phyloP scores from a whole-genome alignment of 1,140 invertebrate species.

The Bicyclus anynana region DNA sequence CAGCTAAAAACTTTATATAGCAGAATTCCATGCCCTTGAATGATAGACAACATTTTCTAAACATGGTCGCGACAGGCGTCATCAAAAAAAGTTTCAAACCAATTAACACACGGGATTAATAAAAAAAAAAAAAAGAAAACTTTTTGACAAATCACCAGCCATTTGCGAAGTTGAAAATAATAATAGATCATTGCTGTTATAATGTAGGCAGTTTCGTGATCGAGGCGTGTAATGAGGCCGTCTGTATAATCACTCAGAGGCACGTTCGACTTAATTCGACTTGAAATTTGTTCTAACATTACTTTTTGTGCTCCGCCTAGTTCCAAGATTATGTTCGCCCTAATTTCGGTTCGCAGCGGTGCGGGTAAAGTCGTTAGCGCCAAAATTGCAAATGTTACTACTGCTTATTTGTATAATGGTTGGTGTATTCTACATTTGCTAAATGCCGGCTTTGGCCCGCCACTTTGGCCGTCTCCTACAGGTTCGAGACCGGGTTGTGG shows the following conservation, averaged over 20 bases:
- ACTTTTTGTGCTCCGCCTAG: slow-evolving; percentile 10
- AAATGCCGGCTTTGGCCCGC: too few species aligned
- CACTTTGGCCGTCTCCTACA: too few species aligned
- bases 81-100: too few species aligned
- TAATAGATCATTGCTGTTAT: background rate
- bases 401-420: background rate
- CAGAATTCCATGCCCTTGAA: too few species aligned
- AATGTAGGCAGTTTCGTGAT: slow-evolving; percentile 13
- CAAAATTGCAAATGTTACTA: slow-evolving; percentile 5
- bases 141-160: background rate
- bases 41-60: too few species aligned
- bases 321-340: slow-evolving; percentile 3
- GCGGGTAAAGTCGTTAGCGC: background rate
- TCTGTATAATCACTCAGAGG: slow-evolving; percentile 22
- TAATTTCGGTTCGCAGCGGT: background rate
- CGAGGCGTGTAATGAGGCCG: slow-evolving; percentile 16
- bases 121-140: too few species aligned
- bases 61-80: too few species aligned
- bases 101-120: too few species aligned
- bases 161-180: background rate
- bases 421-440: background rate
- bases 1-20: too few species aligned
- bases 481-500: too few species aligned
- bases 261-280: slow-evolving; percentile 22
- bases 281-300: slow-evolving; percentile 12